These are phyloP conservation scores for Mimumesa dahlbomi DNA, from an alignment of 2,888 invertebrate genomes.

Conservation along the genomic window DNA sequence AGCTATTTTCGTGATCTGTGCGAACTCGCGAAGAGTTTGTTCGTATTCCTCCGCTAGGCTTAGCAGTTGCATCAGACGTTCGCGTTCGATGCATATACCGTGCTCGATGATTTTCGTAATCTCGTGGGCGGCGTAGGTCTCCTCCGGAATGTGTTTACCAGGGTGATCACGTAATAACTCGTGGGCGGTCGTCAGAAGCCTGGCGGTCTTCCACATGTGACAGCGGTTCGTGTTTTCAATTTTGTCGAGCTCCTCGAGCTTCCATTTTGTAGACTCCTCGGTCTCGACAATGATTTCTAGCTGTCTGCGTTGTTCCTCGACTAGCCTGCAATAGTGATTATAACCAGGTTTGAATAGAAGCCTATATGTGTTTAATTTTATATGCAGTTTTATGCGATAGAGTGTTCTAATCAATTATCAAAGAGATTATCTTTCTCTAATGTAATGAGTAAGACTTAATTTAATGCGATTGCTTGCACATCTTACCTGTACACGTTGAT, in stretches of 20 bases:
- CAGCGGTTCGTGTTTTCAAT: constrained; percentile 86
- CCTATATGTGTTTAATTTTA: too few species aligned
- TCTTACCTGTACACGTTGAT: constrained; percentile 83
- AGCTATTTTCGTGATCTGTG: constrained; percentile 91
- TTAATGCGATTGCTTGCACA: too few species aligned
- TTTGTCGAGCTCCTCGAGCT: constrained; percentile 86
- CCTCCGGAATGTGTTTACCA: constrained; percentile 85
- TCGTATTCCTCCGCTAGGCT: constrained; percentile 93
- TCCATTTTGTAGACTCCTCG: constrained; percentile 85
- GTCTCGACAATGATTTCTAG: constrained; percentile 83
- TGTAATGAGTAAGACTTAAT: too few species aligned
- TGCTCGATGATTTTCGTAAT: constrained; percentile 87
- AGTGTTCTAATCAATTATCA: too few species aligned
- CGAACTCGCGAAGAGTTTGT: constrained; percentile 92
- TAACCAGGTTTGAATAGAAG: too few species aligned
- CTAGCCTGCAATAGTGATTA: constrained; percentile 54
- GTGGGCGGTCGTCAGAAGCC: constrained; percentile 84
- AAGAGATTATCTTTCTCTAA: too few species aligned
- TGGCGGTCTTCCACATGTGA: constrained; percentile 83
- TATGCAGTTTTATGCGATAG: too few species aligned
- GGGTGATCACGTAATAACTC: constrained; percentile 86
- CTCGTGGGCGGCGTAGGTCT: constrained; percentile 86
- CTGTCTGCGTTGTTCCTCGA: constrained; percentile 76
- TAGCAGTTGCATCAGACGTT: constrained; percentile 88
- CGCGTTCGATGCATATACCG: constrained; percentile 86